These are phyloP conservation scores for Callinectes sapidus DNA, from an alignment of 2,888 invertebrate genomes.

Conservation along the genomic window DNA sequence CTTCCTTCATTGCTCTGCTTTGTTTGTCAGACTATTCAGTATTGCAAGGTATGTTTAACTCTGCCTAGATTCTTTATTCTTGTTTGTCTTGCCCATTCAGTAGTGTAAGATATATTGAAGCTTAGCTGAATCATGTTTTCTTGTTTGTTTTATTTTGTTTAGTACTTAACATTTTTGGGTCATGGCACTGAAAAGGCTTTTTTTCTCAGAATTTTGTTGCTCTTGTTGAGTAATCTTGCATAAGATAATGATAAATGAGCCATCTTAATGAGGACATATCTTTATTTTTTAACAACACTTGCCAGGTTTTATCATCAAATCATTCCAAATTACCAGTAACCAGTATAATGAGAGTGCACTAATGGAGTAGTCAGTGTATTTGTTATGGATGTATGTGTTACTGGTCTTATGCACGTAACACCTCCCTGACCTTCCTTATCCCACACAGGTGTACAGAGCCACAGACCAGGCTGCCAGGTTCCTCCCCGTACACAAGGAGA, in stretches of 20 bases:
- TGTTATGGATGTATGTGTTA: not conserved
- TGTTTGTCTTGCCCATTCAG: not conserved
- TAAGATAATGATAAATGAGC: no score
- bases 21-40: not conserved
- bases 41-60: not conserved
- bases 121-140: not conserved
- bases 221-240: no score
- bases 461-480: conserved; percentile 97
- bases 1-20: not conserved
- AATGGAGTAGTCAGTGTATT: not conserved
- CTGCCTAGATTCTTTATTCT: not conserved
- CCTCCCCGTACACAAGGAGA: conserved; percentile 93
- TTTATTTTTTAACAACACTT: not conserved
- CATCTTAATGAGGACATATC: not conserved
- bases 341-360: not conserved
- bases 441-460: conserved; percentile 84
- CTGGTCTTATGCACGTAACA: not conserved
- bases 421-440: not conserved
- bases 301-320: not conserved
- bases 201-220: not conserved
- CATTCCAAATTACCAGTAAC: not conserved
- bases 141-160: not conserved
- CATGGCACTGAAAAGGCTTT: not conserved
- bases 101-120: not conserved
- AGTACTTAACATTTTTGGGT: not conserved